These are phyloP conservation scores for Ichneumoninae sp. DNA, from an alignment of 2,888 invertebrate species.

Conservation along the genomic window DNA sequence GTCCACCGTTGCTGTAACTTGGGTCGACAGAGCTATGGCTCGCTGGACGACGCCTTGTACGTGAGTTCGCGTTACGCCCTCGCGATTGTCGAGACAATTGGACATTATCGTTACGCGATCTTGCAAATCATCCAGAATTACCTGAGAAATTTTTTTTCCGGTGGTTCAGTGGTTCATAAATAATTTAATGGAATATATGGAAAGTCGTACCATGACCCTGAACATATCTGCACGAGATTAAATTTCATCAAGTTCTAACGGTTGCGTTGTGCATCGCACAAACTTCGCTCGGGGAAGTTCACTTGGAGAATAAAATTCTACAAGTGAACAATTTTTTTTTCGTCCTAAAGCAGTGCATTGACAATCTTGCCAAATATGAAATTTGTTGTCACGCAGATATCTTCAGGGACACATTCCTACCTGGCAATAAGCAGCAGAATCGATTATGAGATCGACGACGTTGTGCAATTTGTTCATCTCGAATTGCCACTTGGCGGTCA, in stretches of 20 bases:
- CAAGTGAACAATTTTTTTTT: too few species aligned
- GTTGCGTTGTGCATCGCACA: too few species aligned
- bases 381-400: too few species aligned
- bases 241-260: too few species aligned
- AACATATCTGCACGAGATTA: too few species aligned
- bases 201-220: too few species aligned
- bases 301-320: too few species aligned
- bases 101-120: conserved; percentile 77
- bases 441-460: conserved; percentile 88
- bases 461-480: conserved; percentile 87
- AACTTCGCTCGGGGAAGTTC: too few species aligned
- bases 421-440: conserved; percentile 89
- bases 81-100: conserved; percentile 78
- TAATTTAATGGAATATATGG: not conserved
- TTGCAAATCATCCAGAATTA: conserved; percentile 81
- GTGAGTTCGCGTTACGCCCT: conserved; percentile 76
- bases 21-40: conserved; percentile 78
- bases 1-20: conserved; percentile 78
- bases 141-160: conserved; percentile 68
- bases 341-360: too few species aligned
- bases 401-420: conserved; percentile 80
- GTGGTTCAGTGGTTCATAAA: not conserved
- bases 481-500: conserved; percentile 87
- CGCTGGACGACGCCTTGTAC: conserved; percentile 78
- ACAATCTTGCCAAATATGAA: too few species aligned